phyloP scores from a whole-genome alignment of 2,797 vertebrate species.

The Malacoraja senta region DNA sequence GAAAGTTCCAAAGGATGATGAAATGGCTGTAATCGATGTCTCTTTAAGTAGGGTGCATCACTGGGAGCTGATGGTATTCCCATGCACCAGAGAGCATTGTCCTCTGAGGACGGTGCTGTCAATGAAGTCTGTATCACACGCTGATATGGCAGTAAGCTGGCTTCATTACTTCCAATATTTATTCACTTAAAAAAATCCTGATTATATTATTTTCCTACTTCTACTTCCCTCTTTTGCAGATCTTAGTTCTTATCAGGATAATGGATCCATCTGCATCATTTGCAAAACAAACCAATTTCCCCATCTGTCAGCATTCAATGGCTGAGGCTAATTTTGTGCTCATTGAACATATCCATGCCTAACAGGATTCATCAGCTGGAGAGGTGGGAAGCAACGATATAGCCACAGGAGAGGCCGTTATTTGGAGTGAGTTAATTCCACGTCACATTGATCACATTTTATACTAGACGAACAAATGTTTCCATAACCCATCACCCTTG shows the following conservation, averaged over 20 bases:
- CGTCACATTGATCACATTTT: not conserved
- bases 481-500: not conserved
- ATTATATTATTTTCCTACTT: not conserved
- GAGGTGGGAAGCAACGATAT: not conserved
- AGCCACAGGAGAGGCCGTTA: not conserved
- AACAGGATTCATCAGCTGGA: not conserved
- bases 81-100: not conserved
- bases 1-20: too few species aligned
- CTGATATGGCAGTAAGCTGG: not conserved
- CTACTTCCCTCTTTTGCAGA: too few species aligned
- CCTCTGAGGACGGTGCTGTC: not conserved
- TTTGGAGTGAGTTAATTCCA: not conserved
- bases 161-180: not conserved
- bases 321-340: not conserved
- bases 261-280: too few species aligned
- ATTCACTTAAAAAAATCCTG: not conserved
- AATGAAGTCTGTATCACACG: not conserved
- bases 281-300: not conserved
- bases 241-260: too few species aligned
- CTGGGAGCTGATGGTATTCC: too few species aligned
- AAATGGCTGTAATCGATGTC: too few species aligned
- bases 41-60: too few species aligned
- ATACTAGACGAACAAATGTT: not conserved
- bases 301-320: not conserved
- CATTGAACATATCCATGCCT: not conserved